Evolutionary conservation across 2,797 vertebrate species (phyloP).

Genomic region (Ibycter americanus): DNA sequence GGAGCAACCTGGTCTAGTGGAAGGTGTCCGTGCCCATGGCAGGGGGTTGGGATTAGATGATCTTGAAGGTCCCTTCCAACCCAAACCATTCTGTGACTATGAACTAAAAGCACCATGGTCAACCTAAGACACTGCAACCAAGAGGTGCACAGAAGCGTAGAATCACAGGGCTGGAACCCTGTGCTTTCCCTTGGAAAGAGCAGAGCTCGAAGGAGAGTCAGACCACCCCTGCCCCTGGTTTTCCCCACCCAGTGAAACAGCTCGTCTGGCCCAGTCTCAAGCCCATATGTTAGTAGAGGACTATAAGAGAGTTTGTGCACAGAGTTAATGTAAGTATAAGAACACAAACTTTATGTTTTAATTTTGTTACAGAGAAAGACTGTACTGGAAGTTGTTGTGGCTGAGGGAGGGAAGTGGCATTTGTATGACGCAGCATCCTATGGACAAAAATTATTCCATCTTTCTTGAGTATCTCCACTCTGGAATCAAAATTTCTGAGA

Average conservation of each 20-base stretch:
- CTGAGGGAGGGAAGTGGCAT: not conserved
- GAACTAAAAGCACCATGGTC: not conserved
- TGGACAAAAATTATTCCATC: not conserved
- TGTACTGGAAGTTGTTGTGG: not conserved
- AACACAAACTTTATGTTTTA: not conserved
- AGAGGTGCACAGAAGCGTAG: not conserved
- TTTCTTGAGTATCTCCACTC: not conserved
- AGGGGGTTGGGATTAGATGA: no score
- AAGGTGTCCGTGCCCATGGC: no score
- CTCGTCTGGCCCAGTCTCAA: not conserved
- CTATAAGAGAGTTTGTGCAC: not conserved
- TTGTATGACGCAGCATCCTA: not conserved
- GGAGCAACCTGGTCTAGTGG: no score
- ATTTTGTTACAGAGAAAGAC: not conserved
- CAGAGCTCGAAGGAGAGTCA: not conserved
- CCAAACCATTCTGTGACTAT: no score
- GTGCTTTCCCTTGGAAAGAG: not conserved
- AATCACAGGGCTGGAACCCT: not conserved
- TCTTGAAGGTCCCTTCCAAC: no score
- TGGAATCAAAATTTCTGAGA: not conserved
- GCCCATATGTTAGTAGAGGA: accelerated
- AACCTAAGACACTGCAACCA: not conserved
- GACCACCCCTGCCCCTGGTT: not conserved
- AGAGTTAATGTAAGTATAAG: not conserved
- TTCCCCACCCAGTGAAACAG: not conserved